phyloP scores from a whole-genome alignment of 2,888 invertebrate genomes.

The Podabrus alpinus region DNA sequence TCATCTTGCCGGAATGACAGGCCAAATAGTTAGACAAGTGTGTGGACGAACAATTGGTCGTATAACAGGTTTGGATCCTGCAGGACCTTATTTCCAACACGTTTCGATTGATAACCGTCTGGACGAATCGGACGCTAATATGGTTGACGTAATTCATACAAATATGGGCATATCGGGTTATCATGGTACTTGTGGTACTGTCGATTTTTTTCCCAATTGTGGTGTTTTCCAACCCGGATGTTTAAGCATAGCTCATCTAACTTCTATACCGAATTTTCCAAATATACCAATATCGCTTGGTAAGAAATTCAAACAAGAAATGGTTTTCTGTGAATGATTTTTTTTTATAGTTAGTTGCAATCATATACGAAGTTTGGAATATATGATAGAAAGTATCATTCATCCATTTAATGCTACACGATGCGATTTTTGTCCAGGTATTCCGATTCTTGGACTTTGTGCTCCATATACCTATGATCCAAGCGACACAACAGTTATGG shows the following conservation, averaged over 20 bases:
- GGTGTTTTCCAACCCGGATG: slow-evolving; percentile 9
- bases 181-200: not conserved
- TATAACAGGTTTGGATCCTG: slow-evolving; percentile 15
- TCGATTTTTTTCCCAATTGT: slow-evolving; percentile 10
- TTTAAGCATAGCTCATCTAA: not conserved
- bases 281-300: not conserved
- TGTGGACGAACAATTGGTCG: not conserved
- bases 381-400: not conserved
- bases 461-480: not conserved
- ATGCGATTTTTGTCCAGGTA: slow-evolving; percentile 1
- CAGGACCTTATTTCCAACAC: slow-evolving; percentile 6
- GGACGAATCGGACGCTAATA: not conserved
- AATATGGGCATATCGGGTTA: not conserved
- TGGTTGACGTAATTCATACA: slow-evolving; percentile 11
- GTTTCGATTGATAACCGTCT: not conserved
- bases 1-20: not conserved
- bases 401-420: not conserved
- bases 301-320: not conserved
- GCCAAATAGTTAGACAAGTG: not conserved
- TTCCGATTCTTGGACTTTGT: slow-evolving; percentile 2
- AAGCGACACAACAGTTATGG: not conserved
- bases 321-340: not conserved
- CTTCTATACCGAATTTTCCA: not conserved
- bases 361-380: not conserved
- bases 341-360: slow-evolving; percentile 1